Evolutionary conservation across 2,888 invertebrate species (phyloP).

Genomic region (Amiota minor): DNA sequence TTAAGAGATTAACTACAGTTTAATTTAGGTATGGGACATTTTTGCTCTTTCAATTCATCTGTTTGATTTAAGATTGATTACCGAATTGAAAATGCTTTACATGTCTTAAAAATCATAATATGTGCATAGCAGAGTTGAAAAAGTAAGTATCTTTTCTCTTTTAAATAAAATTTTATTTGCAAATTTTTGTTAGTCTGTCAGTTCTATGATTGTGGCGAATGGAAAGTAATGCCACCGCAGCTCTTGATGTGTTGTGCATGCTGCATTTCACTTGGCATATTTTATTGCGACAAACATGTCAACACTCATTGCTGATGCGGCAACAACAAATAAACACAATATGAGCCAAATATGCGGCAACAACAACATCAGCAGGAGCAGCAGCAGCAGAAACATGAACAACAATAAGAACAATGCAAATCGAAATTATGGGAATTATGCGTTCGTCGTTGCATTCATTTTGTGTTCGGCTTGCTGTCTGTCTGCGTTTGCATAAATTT

Average conservation of each 20-base stretch:
- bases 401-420: constrained; percentile 58
- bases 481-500: constrained; percentile 65
- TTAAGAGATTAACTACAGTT: too few species aligned
- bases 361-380: constrained; percentile 28
- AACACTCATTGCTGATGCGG: constrained; percentile 33
- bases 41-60: too few species aligned
- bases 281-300: constrained; percentile 40
- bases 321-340: constrained; percentile 19
- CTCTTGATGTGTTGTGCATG: not conserved
- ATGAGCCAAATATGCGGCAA: constrained; percentile 21
- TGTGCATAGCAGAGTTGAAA: too few species aligned
- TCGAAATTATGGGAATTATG: constrained; percentile 66
- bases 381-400: constrained; percentile 38
- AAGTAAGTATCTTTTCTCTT: too few species aligned
- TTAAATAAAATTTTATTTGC: too few species aligned
- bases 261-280: constrained; percentile 33
- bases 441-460: constrained; percentile 42
- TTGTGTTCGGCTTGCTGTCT: constrained; percentile 48
- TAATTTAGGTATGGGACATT: too few species aligned
- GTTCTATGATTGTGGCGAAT: too few species aligned
- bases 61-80: too few species aligned
- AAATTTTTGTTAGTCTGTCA: too few species aligned
- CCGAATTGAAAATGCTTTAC: too few species aligned
- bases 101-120: too few species aligned
- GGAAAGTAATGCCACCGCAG: too few species aligned